phyloP scores from a whole-genome alignment of 2,888 invertebrate species.

The Arrhopalites spinosus region DNA sequence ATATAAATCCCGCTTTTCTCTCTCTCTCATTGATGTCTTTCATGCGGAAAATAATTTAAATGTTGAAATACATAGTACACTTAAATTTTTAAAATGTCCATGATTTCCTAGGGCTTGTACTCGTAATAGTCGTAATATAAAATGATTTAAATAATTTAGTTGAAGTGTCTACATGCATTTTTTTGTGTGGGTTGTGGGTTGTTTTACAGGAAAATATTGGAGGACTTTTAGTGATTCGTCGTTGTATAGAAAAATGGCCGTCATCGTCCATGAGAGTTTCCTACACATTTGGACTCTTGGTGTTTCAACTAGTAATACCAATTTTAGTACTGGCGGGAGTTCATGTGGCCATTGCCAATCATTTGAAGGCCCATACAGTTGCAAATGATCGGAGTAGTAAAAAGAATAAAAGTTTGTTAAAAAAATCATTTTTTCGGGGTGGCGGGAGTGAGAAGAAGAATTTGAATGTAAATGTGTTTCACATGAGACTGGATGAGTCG shows the following conservation, averaged over 20 bases:
- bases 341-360: slow-evolving; percentile 61
- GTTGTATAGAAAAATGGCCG: slow-evolving; percentile 60
- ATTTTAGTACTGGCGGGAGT: slow-evolving; percentile 62
- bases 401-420: background rate
- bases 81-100: too few species aligned
- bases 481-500: background rate
- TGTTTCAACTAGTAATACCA: slow-evolving; percentile 63
- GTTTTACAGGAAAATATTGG: slow-evolving; percentile 42
- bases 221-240: slow-evolving; percentile 58
- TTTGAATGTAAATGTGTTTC: background rate
- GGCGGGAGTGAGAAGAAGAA: background rate
- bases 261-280: slow-evolving; percentile 57
- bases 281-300: slow-evolving; percentile 61
- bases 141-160: too few species aligned
- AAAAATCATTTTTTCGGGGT: slow-evolving; percentile 20
- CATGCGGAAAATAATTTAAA: too few species aligned
- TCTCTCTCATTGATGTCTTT: too few species aligned
- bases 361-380: slow-evolving; percentile 58
- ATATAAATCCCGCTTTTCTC: too few species aligned
- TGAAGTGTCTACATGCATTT: too few species aligned
- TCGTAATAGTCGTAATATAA: too few species aligned
- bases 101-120: too few species aligned
- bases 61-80: too few species aligned
- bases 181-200: background rate
- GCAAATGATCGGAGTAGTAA: background rate